phyloP scores from a whole-genome alignment of 2,888 invertebrate genomes.

The Diplazon laetatorius region DNA sequence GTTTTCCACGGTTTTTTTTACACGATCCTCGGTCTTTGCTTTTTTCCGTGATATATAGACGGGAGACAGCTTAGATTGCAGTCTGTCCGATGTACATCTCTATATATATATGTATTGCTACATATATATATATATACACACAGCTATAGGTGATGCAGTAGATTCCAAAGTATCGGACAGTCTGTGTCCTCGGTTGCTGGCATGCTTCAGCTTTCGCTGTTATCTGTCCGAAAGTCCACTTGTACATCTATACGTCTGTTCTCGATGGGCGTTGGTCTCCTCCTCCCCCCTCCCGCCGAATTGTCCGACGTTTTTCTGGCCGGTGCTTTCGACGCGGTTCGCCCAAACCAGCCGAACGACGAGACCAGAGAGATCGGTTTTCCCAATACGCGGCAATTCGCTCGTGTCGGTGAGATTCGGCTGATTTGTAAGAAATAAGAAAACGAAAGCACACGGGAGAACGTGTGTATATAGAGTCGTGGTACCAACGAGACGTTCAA shows the following conservation, averaged over 20 bases:
- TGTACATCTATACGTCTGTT: slow-evolving; percentile 4
- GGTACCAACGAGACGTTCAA: no score
- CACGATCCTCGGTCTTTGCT: slow-evolving; percentile 7
- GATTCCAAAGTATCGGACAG: slow-evolving; percentile 52
- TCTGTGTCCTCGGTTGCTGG: slow-evolving; percentile 45
- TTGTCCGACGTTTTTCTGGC: slow-evolving; percentile 35
- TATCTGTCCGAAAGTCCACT: slow-evolving; percentile 42
- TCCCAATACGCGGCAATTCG: slow-evolving; percentile 43
- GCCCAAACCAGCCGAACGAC: slow-evolving; percentile 15
- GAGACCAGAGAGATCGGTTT: no score
- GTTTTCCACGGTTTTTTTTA: background rate
- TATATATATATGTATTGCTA: slow-evolving; percentile 34
- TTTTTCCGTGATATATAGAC: slow-evolving; percentile 12
- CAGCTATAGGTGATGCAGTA: slow-evolving; percentile 16
- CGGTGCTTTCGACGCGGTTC: slow-evolving; percentile 13
- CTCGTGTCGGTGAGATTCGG: slow-evolving; percentile 15
- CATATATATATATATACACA: slow-evolving; percentile 38
- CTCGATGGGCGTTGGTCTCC: slow-evolving; percentile 30
- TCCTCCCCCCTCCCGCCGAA: no score
- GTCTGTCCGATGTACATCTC: slow-evolving; percentile 15
- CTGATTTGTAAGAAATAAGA: slow-evolving; percentile 16
- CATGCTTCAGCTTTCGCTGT: slow-evolving; percentile 37
- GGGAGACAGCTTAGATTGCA: slow-evolving; percentile 27
- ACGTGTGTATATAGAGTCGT: no score
- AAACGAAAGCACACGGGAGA: slow-evolving; percentile 17